Evolutionary conservation across 2,888 invertebrate species (phyloP), one percentile per base, ranked within the genome.

Genomic region (Aromia moschata): DNA sequence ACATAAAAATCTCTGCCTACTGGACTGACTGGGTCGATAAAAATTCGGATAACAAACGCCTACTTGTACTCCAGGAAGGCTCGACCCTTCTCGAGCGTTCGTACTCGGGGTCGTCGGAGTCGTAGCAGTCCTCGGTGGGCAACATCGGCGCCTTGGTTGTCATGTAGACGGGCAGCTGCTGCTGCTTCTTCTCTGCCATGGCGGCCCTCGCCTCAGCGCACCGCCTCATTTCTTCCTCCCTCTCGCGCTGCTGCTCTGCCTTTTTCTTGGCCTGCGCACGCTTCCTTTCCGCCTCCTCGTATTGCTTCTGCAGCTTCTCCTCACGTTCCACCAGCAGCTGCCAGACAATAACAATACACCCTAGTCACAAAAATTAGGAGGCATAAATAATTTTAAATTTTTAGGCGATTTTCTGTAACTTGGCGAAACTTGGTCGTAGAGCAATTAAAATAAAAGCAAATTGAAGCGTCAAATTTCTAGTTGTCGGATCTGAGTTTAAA

Each of bases 51-150:
- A n/a, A n/a, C n/a, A n/a, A n/a, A n/a, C n/a, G n/a, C n/a, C n/a
- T 77, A 83, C 83, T 76, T 71, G 72, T 74, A 67, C 81, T 79
- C 84, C 84, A 84, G 1, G 9, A 11, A 0, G 64, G 64, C 30
- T 15, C 40, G n/a, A 9, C 15, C 16, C 20, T n/a, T 10, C 37
- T 38, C 17, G 75, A 60, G 73, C 73, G 30, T n/a, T 30, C 51
- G 44, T 81, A 80, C 0, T 76, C 79, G 0, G 83, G 83, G 17
- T 83, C 82, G 53, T 85, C 85, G 0, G 85, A 84, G 78, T 84
- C 82, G 64, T 85, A 83, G 80, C 85, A 86, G 31, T 86, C 86
- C 33, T 82, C 82, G 1, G 76, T 76, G 76, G 85, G 85, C 75
- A 85, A 77, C 5, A 77, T 79, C 0, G 86, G 85, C 10, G 82